These are phyloP conservation scores for Euura lappo DNA, from an alignment of 1,140 invertebrate genomes.

Conservation along the genomic window DNA sequence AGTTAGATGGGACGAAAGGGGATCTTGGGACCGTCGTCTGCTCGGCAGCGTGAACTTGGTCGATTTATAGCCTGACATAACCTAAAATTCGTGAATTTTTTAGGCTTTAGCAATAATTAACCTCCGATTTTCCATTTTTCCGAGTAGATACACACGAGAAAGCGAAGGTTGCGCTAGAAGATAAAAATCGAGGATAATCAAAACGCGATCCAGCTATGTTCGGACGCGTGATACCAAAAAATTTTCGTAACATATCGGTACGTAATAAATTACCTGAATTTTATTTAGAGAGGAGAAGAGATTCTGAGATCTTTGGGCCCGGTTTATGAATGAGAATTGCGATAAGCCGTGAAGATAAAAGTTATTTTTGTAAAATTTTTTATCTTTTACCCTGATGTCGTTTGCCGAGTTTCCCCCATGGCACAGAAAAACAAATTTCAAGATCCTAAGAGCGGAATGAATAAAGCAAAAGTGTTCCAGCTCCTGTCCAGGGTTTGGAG, in stretches of 20 bases:
- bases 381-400: conserved; percentile 7
- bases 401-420: neutral
- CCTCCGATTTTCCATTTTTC: no score
- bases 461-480: conserved; percentile 56
- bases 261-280: conserved; percentile 18
- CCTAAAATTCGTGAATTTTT: no score
- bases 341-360: conserved; percentile 8
- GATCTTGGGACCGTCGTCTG: no score
- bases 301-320: no score
- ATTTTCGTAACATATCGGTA: conserved; percentile 48
- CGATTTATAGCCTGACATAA: no score
- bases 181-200: neutral
- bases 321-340: neutral
- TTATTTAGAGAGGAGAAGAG: no score
- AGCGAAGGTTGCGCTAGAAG: neutral
- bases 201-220: conserved; percentile 36
- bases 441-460: conserved; percentile 31
- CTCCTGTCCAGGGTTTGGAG: conserved; percentile 54
- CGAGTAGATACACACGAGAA: no score
- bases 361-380: conserved; percentile 6
- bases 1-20: no score
- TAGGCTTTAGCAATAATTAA: no score
- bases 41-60: no score
- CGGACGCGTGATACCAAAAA: conserved; percentile 32
- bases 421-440: neutral